A percentile compares a stretch with the other conserved stretches of the same genome.
These are phyloP conservation scores for Aptenodytes forsteri DNA, from an alignment of 2,113 vertebrate genomes.

Conservation along the genomic window DNA sequence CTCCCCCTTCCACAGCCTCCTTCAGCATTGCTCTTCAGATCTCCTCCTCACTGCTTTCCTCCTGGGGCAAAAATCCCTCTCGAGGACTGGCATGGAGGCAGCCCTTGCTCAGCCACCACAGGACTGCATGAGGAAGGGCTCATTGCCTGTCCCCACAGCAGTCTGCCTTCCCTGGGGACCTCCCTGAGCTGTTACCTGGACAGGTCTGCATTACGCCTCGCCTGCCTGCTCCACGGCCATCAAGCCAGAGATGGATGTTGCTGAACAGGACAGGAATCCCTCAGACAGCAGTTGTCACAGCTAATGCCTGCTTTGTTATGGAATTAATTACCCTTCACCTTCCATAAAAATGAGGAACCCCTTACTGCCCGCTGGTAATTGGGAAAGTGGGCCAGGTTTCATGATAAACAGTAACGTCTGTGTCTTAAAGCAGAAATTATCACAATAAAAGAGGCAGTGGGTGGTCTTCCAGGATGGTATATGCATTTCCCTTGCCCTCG, in stretches of 20 bases:
- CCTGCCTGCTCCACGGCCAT: not conserved
- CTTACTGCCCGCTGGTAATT: not conserved
- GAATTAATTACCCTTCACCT: not conserved
- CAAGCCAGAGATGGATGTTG: not conserved
- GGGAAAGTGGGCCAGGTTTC: not conserved
- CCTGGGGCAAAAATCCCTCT: not conserved
- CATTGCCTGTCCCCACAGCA: not conserved
- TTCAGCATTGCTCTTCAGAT: not conserved
- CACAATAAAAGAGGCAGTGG: not conserved
- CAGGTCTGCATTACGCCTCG: not conserved
- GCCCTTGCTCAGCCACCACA: not conserved
- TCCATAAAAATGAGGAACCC: not conserved
- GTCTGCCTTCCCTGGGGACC: not conserved
- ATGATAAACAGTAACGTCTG: not conserved
- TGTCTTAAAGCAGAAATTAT: not conserved
- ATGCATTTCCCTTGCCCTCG: not conserved
- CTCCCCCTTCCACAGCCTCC: not conserved
- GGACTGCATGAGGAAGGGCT: not conserved
- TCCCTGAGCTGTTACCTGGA: not conserved
- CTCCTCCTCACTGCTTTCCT: not conserved
- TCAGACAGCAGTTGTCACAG: not conserved
- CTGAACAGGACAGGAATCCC: not conserved
- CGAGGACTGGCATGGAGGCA: rapidly evolving
- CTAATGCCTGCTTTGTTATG: not conserved
- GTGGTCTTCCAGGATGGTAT: not conserved